phyloP scores from a whole-genome alignment of 1,140 invertebrate genomes.

The Diprion similis region DNA sequence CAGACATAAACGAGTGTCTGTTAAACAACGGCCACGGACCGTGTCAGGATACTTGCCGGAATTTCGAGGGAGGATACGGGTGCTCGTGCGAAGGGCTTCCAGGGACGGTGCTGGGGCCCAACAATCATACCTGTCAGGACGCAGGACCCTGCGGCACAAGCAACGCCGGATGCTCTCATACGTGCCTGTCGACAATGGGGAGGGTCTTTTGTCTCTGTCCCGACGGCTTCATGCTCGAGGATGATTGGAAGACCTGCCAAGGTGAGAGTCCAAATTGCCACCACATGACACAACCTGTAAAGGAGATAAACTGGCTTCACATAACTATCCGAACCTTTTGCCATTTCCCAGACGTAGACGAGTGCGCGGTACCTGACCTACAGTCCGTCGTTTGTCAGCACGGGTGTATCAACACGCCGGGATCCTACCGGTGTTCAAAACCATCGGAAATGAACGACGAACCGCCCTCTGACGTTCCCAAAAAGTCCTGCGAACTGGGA shows the following conservation, averaged over 20 bases:
- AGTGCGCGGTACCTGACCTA: slow-evolving; percentile 63
- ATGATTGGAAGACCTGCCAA: slow-evolving; percentile 67
- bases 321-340: slow-evolving; percentile 5
- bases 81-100: slow-evolving; percentile 68
- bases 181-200: slow-evolving; percentile 69
- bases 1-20: slow-evolving; percentile 71
- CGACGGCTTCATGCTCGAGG: slow-evolving; percentile 64
- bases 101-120: slow-evolving; percentile 64
- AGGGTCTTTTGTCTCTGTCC: slow-evolving; percentile 73
- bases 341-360: slow-evolving; percentile 65
- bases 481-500: slow-evolving; percentile 45
- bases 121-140: slow-evolving; percentile 66
- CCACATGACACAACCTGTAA: slow-evolving; percentile 43
- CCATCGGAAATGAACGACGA: slow-evolving; percentile 47
- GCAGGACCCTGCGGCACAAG: slow-evolving; percentile 68
- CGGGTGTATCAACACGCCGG: slow-evolving; percentile 63
- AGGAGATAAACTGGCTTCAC: slow-evolving; percentile 44
- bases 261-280: slow-evolving; percentile 43
- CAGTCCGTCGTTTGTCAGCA: slow-evolving; percentile 57
- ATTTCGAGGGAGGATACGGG: slow-evolving; percentile 68
- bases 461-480: slow-evolving; percentile 37
- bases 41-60: slow-evolving; percentile 72
- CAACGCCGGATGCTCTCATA: slow-evolving; percentile 68
- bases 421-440: slow-evolving; percentile 57
- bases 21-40: slow-evolving; percentile 71